These are phyloP conservation scores for Tetraneura akinire DNA, from an alignment of 1,140 invertebrate genomes.

Conservation along the genomic window DNA sequence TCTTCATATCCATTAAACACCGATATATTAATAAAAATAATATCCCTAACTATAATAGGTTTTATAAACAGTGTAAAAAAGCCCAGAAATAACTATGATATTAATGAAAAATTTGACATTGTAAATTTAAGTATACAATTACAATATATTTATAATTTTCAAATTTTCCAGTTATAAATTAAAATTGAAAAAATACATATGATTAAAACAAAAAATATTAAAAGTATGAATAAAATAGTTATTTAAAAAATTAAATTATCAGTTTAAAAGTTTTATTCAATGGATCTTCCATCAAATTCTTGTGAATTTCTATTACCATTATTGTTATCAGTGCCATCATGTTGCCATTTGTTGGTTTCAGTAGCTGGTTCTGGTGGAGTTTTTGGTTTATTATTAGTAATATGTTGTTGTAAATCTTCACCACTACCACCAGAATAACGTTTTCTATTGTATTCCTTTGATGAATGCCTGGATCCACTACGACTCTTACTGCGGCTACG, in stretches of 20 bases:
- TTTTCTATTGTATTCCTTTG: slow-evolving; percentile 43
- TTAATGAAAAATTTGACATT: slow-evolving; percentile 2
- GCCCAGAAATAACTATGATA: slow-evolving; percentile 4
- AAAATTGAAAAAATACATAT: neutral
- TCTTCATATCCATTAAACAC: slow-evolving; percentile 10
- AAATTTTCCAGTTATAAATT: neutral
- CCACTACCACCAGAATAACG: slow-evolving; percentile 41
- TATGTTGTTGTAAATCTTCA: slow-evolving; percentile 26
- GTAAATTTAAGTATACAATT: slow-evolving; percentile 14
- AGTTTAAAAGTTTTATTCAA: slow-evolving; percentile 16
- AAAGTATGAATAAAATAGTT: neutral
- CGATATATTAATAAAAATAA: slow-evolving; percentile 1
- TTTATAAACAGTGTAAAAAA: slow-evolving; percentile 1
- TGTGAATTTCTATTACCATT: slow-evolving; percentile 45
- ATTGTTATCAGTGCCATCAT: slow-evolving; percentile 14
- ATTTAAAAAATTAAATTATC: neutral
- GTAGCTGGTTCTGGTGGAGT: slow-evolving; percentile 37
- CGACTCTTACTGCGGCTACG: slow-evolving; percentile 42
- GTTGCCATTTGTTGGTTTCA: slow-evolving; percentile 34
- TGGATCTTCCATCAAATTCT: slow-evolving; percentile 35
- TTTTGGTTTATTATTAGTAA: slow-evolving; percentile 33
- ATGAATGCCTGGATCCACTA: slow-evolving; percentile 26
- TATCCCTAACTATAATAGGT: neutral
- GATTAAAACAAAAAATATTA: slow-evolving; percentile 13
- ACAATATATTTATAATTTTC: slow-evolving; percentile 7